Percentiles rank a stretch among this genome's conserved stretches.
Evolutionary conservation across 1,140 invertebrate genomes (phyloP).

Genomic region (Sipha flava): DNA sequence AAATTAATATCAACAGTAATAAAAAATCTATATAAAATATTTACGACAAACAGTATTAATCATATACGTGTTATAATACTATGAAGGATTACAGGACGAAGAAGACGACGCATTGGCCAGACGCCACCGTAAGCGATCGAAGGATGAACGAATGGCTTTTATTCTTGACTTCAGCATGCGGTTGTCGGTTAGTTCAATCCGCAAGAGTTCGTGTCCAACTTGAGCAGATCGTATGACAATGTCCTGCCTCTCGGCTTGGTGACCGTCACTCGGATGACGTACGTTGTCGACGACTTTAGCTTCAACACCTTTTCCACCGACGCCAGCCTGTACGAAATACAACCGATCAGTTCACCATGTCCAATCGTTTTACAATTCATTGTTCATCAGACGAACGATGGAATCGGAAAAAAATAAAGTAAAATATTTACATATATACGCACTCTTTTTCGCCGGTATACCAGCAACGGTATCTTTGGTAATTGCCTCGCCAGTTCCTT

Average conservation of each 20-base stretch:
- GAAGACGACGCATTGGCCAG: background rate
- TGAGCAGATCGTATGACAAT: slow-evolving; percentile 1
- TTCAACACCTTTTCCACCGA: background rate
- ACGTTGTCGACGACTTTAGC: background rate
- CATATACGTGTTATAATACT: slow-evolving; percentile 24
- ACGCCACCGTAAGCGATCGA: background rate
- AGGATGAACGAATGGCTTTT: background rate
- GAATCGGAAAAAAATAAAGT: too few relatives aligned
- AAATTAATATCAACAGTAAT: slow-evolving; percentile 27
- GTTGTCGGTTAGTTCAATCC: background rate
- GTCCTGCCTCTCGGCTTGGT: background rate
- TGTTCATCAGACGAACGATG: too few relatives aligned
- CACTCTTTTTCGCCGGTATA: background rate
- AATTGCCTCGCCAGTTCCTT: background rate
- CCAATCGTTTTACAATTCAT: too few relatives aligned
- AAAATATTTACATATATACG: too few relatives aligned
- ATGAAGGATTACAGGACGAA: slow-evolving; percentile 25
- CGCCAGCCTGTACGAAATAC: background rate
- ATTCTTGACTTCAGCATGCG: background rate
- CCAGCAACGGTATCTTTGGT: background rate
- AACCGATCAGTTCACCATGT: background rate
- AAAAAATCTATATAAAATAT: slow-evolving; percentile 1
- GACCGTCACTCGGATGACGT: background rate
- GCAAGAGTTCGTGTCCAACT: background rate
- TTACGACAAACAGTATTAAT: background rate